phyloP scores from a whole-genome alignment of 1,140 invertebrate genomes.

The Sarcophaga peregrina region DNA sequence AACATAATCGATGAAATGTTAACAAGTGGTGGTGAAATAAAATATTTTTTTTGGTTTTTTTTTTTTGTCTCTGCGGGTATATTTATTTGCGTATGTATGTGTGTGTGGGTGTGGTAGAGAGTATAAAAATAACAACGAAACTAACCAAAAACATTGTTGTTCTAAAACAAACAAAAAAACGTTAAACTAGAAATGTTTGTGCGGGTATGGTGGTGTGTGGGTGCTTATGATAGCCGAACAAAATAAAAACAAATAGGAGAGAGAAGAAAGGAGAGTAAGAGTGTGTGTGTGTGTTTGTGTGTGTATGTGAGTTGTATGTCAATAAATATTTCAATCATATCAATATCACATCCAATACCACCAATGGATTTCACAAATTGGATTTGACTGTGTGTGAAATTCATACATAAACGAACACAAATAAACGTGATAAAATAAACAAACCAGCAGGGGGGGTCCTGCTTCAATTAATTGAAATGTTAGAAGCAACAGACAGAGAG shows the following conservation, averaged over 20 bases:
- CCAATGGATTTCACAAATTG: background rate
- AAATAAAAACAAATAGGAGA: no score
- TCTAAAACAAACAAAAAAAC: background rate
- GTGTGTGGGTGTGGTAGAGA: no score
- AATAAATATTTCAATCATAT: slow-evolving; percentile 20
- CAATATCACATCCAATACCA: background rate
- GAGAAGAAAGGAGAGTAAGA: background rate
- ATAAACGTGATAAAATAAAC: background rate
- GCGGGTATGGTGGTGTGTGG: no score
- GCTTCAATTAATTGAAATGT: background rate
- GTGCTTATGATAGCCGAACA: no score
- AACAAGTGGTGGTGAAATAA: slow-evolving; percentile 9
- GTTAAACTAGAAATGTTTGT: background rate
- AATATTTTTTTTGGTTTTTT: no score
- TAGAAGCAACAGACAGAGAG: background rate
- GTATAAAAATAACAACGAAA: no score
- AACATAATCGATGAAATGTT: slow-evolving; percentile 11
- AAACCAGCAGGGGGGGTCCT: background rate
- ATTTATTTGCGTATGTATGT: no score
- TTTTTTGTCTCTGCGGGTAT: no score
- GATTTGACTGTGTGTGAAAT: background rate
- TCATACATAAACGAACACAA: background rate
- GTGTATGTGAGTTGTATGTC: background rate
- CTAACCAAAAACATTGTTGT: background rate
- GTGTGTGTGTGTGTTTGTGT: background rate